A percentile compares a stretch with the other conserved stretches of the same genome.
These are phyloP conservation scores for Cantharis rustica DNA, from an alignment of 2,888 invertebrate genomes.

Conservation along the genomic window DNA sequence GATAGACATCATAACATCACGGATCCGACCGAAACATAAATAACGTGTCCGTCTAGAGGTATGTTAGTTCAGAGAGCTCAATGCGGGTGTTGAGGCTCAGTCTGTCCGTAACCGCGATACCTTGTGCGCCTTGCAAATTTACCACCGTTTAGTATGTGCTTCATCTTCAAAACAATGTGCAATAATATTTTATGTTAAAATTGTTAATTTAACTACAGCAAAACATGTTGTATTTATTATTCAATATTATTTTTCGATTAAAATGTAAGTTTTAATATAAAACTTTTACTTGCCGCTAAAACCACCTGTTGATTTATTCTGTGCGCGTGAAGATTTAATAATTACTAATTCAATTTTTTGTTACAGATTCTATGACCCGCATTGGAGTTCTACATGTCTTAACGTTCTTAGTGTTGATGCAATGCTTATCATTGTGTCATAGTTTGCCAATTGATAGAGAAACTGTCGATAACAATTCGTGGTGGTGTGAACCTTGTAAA, in stretches of 20 bases:
- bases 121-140: constrained; percentile 40
- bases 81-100: constrained; percentile 42
- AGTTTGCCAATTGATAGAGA: constrained; percentile 7
- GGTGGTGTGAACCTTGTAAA: constrained; percentile 28
- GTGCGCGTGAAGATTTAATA: background rate
- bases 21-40: constrained; percentile 42
- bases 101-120: constrained; percentile 44
- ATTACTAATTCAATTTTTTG: background rate
- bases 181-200: background rate
- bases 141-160: constrained; percentile 29
- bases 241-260: background rate
- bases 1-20: constrained; percentile 35
- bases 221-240: background rate
- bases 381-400: constrained; percentile 8
- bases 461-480: constrained; percentile 3
- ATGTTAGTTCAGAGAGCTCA: constrained; percentile 44
- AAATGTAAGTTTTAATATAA: background rate
- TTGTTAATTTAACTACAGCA: background rate
- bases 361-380: constrained; percentile 20
- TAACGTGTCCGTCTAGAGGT: constrained; percentile 41
- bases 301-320: constrained; percentile 21
- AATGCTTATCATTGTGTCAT: constrained; percentile 5
- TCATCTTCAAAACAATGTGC: background rate
- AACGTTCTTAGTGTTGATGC: constrained; percentile 1
- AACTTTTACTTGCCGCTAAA: constrained; percentile 3